Conservation (phyloP, 2,797 vertebrate genomes). For the Borostomias antarcticus region DNA sequence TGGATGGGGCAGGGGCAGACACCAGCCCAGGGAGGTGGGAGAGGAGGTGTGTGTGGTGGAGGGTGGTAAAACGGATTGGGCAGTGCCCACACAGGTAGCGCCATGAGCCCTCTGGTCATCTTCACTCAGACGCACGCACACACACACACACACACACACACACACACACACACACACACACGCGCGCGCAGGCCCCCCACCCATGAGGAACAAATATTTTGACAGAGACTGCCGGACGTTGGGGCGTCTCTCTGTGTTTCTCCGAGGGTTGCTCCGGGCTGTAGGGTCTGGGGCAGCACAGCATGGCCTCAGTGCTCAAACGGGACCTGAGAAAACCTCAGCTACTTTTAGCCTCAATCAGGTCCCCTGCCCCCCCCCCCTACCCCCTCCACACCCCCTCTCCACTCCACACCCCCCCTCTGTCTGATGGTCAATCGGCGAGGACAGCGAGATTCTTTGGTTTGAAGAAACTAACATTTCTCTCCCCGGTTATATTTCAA, state of each 20-base stretch:
- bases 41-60: constrained; percentile 49
- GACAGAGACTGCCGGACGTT: constrained; percentile 66
- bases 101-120: constrained; percentile 60
- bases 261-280: constrained; percentile 50
- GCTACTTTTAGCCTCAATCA: constrained; percentile 68
- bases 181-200: constrained; percentile 23
- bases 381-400: constrained; percentile 19
- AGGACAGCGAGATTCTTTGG: constrained; percentile 66
- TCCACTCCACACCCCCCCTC: too few species aligned
- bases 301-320: constrained; percentile 57
- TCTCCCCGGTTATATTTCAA: constrained; percentile 66
- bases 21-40: constrained; percentile 45
- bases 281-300: constrained; percentile 43
- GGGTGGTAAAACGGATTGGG: constrained; percentile 57
- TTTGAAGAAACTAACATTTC: constrained; percentile 71
- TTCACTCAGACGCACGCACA: constrained; percentile 25
- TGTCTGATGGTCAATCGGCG: constrained; percentile 55
- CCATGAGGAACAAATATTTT: constrained; percentile 73
- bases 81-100: constrained; percentile 72
- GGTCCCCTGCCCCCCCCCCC: constrained; percentile 20
- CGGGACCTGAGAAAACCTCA: constrained; percentile 69
- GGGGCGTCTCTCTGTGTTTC: constrained; percentile 63
- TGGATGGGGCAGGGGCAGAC: constrained; percentile 56
- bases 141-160: constrained; percentile 5
- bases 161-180: constrained; percentile 38